Base-by-base conservation (phyloP, 2,113 vertebrate genomes). In the Zootoca vivipara region DNA sequence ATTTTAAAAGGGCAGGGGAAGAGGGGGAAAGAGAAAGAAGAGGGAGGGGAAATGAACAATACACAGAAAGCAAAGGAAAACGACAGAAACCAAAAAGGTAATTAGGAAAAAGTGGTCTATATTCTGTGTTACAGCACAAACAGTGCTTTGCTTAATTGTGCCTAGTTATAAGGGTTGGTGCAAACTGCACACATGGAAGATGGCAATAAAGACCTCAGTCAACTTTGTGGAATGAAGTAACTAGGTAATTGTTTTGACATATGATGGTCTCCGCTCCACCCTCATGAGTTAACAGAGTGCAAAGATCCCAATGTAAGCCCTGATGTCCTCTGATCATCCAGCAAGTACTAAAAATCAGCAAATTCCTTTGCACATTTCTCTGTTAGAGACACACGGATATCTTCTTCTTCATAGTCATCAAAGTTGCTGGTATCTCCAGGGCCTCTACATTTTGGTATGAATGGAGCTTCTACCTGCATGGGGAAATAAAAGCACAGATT, bases 401-500 rank as follows among this genome's bases (percentile, higher is more conserved):
- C 98, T 96, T 99, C 99, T 92, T 99, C 99, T 96, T 99, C 99
- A 88, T 99, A 99, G 94, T 99, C 99, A 81, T 99, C 99, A 82
- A 99, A 99, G 97, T 99, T 99, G 97, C 99, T 99, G 81, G 99
- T 99, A 96, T 99, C 99, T 93, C 99, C 99, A 88, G 99, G 98
- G 90, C 99, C 99, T 98, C 98, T 98, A 97, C 98, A 99, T 97
- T 99, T 99, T 96, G 99, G 99, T 97, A 99, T 98, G 96, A 99
- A 99, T 13, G 99, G 99, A 91, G 99, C 99, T 96, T 99, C 99
- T 78, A 99, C 98, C 99, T 99, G 91, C 33, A 86, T 86, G 79
- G 65, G 4, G 35, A 16, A 77, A 38, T 3, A 72, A 24, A 78
- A 70, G 9, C 1, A 4, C 6, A 3, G 86, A 89, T 88, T 1